These are phyloP conservation scores for Clinocottus analis DNA, from an alignment of 2,113 vertebrate species.

Conservation along the genomic window DNA sequence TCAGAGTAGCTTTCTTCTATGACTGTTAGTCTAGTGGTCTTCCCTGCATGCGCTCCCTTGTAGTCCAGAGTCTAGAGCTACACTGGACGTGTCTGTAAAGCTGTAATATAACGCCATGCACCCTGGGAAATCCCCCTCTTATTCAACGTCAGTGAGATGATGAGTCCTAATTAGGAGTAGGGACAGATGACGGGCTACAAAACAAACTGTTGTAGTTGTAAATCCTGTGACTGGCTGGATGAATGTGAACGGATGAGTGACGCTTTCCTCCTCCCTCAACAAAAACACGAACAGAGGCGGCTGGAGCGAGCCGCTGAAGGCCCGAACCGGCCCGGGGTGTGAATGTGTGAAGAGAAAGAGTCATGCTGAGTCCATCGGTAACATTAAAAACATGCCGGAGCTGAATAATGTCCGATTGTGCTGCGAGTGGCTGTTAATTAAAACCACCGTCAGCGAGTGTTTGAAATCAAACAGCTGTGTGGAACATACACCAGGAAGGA, in stretches of 20 bases:
- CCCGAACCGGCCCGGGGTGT: background rate
- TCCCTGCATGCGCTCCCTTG: background rate
- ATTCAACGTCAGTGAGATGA: background rate
- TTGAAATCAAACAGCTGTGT: conserved; percentile 48
- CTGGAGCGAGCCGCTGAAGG: background rate
- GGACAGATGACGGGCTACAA: background rate
- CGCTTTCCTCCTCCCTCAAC: background rate
- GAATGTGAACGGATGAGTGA: background rate
- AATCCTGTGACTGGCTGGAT: background rate
- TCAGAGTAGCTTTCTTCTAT: background rate
- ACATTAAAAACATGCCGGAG: conserved; percentile 6
- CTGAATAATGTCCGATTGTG: background rate
- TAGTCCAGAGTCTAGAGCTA: background rate
- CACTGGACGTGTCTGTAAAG: background rate
- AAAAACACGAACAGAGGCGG: background rate
- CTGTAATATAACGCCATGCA: background rate
- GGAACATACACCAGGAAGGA: conserved; percentile 24
- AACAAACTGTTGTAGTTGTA: background rate
- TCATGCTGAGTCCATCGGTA: background rate
- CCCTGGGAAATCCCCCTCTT: background rate
- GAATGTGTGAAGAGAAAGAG: background rate
- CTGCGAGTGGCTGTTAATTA: conserved; percentile 22
- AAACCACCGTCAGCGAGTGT: conserved; percentile 18
- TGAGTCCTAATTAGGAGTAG: background rate
- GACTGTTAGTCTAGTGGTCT: background rate